Percentiles rank a stretch among this genome's conserved stretches.
These are phyloP conservation scores for Brachyistius frenatus DNA, from an alignment of 2,113 vertebrate species.

Conservation along the genomic window DNA sequence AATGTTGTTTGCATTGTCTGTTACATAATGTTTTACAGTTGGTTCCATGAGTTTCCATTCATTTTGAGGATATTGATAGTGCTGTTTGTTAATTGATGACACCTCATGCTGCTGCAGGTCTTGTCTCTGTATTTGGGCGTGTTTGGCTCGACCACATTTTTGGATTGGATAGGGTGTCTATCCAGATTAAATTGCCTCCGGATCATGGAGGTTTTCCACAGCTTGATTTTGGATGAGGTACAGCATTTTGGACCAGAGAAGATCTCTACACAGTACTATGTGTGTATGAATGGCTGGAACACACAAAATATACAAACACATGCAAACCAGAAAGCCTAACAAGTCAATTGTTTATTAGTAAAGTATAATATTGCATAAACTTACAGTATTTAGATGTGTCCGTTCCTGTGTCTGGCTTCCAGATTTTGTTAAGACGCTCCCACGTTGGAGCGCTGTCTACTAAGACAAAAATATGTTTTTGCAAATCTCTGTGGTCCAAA, in stretches of 20 bases:
- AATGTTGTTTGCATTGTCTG: too few species aligned
- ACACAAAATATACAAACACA: background rate
- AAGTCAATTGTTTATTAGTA: background rate
- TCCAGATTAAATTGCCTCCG: background rate
- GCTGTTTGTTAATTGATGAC: background rate
- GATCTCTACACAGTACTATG: background rate
- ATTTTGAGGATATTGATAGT: background rate
- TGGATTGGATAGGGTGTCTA: background rate
- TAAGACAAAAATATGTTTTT: conserved; percentile 7
- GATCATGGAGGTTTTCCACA: background rate
- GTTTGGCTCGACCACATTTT: background rate
- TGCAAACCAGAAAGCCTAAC: background rate
- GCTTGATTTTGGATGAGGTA: background rate
- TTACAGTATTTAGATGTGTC: too few species aligned
- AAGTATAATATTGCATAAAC: background rate
- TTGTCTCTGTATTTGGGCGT: conserved; percentile 1
- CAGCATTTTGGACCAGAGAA: too few species aligned
- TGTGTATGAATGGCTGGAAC: background rate
- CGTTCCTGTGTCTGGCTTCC: background rate
- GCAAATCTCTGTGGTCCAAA: conserved; percentile 20
- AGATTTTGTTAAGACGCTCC: conserved; percentile 10
- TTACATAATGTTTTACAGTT: too few species aligned
- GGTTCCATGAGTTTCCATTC: background rate
- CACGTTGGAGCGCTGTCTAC: background rate
- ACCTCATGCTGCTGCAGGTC: background rate